Conservation (phyloP, 1,140 invertebrate genomes). For the Varroa destructor region DNA sequence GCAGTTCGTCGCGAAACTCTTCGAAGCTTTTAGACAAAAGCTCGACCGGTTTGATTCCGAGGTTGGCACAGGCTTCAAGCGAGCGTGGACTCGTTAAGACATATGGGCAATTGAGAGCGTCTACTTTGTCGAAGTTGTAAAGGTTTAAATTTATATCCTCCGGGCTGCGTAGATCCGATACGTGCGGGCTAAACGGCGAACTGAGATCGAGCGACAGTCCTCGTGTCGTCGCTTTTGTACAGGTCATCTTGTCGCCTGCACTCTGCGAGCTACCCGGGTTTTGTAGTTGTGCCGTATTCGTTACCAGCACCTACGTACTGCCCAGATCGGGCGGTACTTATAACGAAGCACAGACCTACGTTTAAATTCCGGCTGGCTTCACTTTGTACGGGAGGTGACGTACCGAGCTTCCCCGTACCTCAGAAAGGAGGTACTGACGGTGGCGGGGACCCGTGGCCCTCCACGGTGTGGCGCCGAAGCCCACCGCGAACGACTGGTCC, state of each 20-base stretch:
- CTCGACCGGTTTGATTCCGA: conserved; percentile 43
- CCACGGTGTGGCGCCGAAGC: too few relatives aligned
- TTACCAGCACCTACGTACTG: too few relatives aligned
- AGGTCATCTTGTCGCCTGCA: background rate
- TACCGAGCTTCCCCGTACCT: too few relatives aligned
- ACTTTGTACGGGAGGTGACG: too few relatives aligned
- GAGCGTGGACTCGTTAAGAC: conserved; percentile 47
- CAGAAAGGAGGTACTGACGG: too few relatives aligned
- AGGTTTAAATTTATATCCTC: conserved; percentile 38
- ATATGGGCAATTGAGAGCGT: conserved; percentile 44
- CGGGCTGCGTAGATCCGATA: conserved; percentile 13
- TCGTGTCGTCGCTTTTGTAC: conserved; percentile 9
- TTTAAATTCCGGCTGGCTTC: too few relatives aligned
- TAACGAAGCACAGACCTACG: too few relatives aligned
- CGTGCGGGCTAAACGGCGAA: conserved; percentile 20
- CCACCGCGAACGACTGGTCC: too few relatives aligned
- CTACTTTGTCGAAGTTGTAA: conserved; percentile 44
- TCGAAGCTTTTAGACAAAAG: conserved; percentile 37
- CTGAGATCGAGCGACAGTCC: conserved; percentile 14
- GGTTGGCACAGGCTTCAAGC: conserved; percentile 44
- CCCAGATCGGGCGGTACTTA: too few relatives aligned
- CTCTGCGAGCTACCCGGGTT: too few relatives aligned
- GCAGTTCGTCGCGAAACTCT: conserved; percentile 34
- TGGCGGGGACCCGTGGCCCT: too few relatives aligned
- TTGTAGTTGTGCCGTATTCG: too few relatives aligned